phyloP scores from a whole-genome alignment of 2,113 vertebrate genomes.

The Miniopterus natalensis region DNA sequence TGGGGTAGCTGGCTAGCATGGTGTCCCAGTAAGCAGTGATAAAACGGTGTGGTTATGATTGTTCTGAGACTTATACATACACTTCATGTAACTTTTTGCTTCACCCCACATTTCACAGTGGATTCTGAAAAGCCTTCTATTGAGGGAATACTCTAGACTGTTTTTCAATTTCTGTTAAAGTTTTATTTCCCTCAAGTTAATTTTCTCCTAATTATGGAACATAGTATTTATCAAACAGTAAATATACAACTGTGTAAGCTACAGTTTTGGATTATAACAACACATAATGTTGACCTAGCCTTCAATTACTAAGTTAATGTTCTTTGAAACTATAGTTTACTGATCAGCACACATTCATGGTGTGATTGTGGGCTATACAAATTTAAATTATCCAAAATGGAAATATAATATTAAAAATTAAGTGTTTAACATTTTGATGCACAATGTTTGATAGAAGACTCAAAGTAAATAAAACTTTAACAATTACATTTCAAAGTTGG shows the following conservation, averaged over 20 bases:
- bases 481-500: not conserved
- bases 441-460: not conserved
- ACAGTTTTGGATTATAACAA: not conserved
- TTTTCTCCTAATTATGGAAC: conserved; percentile 20
- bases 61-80: not conserved
- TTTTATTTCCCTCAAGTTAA: not conserved
- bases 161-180: not conserved
- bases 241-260: not conserved
- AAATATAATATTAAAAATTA: conserved; percentile 49
- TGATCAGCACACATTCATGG: not conserved
- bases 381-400: conserved; percentile 28
- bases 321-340: not conserved
- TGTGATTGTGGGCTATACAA: not conserved
- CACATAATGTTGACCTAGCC: not conserved
- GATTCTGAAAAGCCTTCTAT: not conserved
- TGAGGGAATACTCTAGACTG: not conserved
- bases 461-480: not conserved
- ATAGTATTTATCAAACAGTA: conserved; percentile 51
- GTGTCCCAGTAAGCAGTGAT: conserved; percentile 35
- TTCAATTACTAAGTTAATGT: not conserved
- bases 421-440: not conserved
- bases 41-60: conserved; percentile 49
- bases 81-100: conserved; percentile 34
- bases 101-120: not conserved
- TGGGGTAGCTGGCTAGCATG: not conserved